Conservation (phyloP, 2,797 vertebrate species). For the Scolopax bukidnonensis region DNA sequence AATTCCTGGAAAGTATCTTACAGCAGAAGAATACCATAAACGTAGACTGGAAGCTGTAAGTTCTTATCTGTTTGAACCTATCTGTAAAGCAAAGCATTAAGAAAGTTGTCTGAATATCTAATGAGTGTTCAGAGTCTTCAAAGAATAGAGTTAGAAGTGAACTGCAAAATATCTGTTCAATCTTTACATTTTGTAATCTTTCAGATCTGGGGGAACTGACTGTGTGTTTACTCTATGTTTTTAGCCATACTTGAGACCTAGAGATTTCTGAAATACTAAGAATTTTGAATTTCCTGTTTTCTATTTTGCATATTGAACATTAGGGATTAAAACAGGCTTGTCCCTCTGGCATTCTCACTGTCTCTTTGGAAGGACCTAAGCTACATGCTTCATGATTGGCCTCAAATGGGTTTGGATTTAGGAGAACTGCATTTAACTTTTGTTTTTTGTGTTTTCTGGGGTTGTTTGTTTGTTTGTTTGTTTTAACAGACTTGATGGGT, state of each 20-base stretch:
- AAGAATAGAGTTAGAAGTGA: neutral
- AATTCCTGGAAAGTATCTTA: slow-evolving; percentile 82
- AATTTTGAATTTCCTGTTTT: neutral
- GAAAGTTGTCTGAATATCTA: neutral
- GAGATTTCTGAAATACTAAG: neutral
- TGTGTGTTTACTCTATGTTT: accelerated
- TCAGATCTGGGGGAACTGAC: neutral
- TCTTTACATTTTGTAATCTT: neutral
- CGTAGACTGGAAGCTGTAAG: slow-evolving; percentile 86
- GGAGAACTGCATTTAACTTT: neutral
- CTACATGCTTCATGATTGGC: neutral
- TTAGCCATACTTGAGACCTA: neutral
- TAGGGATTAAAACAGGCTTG: neutral
- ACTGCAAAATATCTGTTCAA: neutral
- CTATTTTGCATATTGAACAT: neutral
- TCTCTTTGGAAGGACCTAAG: neutral
- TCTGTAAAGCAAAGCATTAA: neutral
- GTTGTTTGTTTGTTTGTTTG: neutral
- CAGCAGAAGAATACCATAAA: slow-evolving; percentile 83
- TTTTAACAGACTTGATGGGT: neutral
- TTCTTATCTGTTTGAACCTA: slow-evolving; percentile 4
- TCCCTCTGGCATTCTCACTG: neutral
- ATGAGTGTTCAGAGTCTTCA: neutral
- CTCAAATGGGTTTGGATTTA: neutral
- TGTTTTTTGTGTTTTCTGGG: neutral